A percentile compares a stretch with the other conserved stretches of the same genome.
Conservation (phyloP, 2,113 vertebrate genomes). For the Strix uralensis region DNA sequence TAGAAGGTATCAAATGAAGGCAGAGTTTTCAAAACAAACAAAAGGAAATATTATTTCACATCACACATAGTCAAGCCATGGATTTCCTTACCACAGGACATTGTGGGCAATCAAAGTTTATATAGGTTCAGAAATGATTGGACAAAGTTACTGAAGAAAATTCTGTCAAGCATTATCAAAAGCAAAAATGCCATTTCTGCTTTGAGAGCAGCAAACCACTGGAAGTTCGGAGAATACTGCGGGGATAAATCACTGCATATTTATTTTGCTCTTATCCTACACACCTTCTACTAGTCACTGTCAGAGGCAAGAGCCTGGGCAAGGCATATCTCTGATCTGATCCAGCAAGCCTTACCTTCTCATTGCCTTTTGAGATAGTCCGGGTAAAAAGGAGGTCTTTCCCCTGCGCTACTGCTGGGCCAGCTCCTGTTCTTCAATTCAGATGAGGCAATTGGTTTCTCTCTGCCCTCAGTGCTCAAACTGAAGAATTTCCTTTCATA, state of each 20-base stretch:
- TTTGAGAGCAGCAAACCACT: neutral
- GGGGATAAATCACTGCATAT: no score
- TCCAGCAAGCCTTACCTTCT: neutral
- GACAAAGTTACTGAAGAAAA: neutral
- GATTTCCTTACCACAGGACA: neutral
- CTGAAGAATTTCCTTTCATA: neutral
- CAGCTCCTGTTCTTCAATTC: neutral
- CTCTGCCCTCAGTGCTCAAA: neutral
- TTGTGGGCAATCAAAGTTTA: neutral
- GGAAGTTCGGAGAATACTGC: neutral
- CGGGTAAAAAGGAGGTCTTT: neutral
- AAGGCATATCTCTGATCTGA: neutral
- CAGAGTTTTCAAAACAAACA: neutral
- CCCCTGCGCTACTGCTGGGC: neutral
- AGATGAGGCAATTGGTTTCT: neutral
- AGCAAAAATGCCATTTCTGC: neutral
- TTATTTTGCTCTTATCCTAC: neutral
- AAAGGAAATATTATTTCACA: neutral
- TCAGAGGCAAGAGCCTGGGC: neutral
- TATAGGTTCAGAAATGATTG: neutral
- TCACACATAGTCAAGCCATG: neutral
- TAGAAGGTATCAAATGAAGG: neutral
- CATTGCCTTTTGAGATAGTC: neutral
- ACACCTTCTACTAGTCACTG: neutral
- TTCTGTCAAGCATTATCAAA: neutral